These are phyloP conservation scores for Trididemnum clinides DNA, from an alignment of 23 tunicate species.

Conservation along the genomic window DNA sequence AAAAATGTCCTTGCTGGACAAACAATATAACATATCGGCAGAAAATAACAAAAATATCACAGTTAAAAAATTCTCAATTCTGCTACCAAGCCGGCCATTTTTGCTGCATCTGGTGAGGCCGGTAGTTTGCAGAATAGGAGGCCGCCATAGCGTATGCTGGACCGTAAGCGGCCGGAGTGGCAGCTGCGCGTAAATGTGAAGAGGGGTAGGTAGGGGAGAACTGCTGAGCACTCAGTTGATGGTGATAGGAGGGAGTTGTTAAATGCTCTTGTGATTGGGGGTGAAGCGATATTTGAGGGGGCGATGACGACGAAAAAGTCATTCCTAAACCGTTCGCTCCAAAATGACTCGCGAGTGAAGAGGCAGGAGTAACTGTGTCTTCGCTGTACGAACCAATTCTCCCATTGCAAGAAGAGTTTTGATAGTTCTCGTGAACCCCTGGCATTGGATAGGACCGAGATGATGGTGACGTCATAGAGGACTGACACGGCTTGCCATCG, in stretches of 20 bases:
- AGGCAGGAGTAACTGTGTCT: background rate
- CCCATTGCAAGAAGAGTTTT: background rate
- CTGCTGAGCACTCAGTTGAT: constrained; percentile 8
- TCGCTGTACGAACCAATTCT: background rate
- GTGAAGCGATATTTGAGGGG: background rate
- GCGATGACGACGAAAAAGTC: background rate
- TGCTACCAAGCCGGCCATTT: constrained; percentile 63
- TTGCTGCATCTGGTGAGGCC: constrained; percentile 42
- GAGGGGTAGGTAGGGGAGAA: constrained; percentile 19
- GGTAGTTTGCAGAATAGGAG: constrained; percentile 14
- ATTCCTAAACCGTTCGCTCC: constrained; percentile 4
- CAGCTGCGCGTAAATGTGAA: constrained; percentile 6
- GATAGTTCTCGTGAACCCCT: background rate
- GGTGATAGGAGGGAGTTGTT: constrained; percentile 32
- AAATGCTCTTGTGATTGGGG: background rate
- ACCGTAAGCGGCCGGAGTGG: constrained; percentile 25
- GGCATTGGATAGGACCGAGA: background rate
- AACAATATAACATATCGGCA: background rate
- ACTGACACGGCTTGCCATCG: constrained; percentile 67
- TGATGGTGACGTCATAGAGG: constrained; percentile 5
- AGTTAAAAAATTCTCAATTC: background rate
- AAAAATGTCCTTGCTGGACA: no score
- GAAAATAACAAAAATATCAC: background rate
- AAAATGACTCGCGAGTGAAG: background rate
- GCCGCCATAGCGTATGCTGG: constrained; percentile 37